Conservation (phyloP, 2,113 vertebrate species). For the Pelvicachromis taeniatus region DNA sequence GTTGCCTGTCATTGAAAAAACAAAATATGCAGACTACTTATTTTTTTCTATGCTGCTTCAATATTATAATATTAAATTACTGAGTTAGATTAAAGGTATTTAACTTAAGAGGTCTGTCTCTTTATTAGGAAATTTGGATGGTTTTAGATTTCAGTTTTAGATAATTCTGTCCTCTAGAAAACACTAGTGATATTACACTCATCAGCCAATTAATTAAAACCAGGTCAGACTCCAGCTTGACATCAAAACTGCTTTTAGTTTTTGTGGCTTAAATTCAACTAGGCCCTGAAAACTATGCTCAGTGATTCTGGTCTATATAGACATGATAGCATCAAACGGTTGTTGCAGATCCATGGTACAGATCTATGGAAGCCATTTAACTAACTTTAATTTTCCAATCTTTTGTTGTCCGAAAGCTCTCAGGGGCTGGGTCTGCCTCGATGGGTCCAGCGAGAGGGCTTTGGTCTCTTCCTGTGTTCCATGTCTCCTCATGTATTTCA, state of each 20-base stretch:
- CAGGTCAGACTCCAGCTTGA: background rate
- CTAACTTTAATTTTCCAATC: background rate
- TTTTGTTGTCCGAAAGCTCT: background rate
- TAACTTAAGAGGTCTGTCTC: background rate
- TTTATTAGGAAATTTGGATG: background rate
- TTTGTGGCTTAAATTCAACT: background rate
- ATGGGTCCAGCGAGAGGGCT: background rate
- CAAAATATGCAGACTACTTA: too few species aligned
- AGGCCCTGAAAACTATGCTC: background rate
- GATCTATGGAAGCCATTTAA: background rate
- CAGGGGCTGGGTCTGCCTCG: background rate
- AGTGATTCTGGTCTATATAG: background rate
- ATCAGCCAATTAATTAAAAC: background rate
- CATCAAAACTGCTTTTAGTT: background rate
- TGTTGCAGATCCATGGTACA: background rate
- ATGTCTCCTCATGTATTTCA: background rate
- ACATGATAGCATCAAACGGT: background rate
- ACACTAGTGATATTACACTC: background rate
- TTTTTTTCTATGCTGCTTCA: too few species aligned
- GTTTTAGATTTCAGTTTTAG: background rate
- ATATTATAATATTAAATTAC: background rate
- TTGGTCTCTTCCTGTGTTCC: background rate
- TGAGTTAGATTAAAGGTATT: background rate
- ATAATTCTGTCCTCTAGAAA: background rate
- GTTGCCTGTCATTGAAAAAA: too few species aligned